These are phyloP conservation scores for Paragorgia papillata DNA, from an alignment of 92 coral and sea anemone species.

Conservation along the genomic window DNA sequence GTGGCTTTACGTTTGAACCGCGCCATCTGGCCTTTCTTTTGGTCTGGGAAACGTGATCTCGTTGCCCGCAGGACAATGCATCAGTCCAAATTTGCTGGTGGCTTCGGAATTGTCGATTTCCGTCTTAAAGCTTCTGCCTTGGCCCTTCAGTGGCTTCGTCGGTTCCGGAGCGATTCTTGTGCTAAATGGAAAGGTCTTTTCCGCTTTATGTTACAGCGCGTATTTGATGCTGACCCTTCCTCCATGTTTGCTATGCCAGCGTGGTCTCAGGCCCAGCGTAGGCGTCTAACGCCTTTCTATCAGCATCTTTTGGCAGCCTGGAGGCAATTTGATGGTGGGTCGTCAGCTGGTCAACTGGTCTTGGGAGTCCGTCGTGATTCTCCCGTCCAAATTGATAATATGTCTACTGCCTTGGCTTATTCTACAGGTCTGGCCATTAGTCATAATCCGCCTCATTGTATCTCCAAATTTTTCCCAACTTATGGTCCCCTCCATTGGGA, in stretches of 20 bases:
- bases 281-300: background rate
- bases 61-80: too few relatives aligned
- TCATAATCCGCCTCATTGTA: constrained; percentile 1
- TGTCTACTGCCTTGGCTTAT: background rate
- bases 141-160: too few relatives aligned
- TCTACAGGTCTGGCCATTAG: background rate
- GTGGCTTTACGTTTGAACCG: background rate
- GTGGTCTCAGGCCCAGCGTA: background rate
- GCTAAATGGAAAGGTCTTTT: constrained; percentile 35
- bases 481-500: constrained; percentile 20
- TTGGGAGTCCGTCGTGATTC: background rate
- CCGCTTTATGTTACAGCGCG: constrained; percentile 3
- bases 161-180: constrained; percentile 12
- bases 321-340: background rate
- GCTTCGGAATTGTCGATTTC: constrained; percentile 37
- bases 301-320: background rate
- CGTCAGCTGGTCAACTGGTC: background rate
- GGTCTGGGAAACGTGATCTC: too few relatives aligned
- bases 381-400: background rate
- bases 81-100: too few relatives aligned
- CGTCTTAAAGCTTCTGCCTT: constrained; percentile 26
- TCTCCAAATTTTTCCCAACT: background rate
- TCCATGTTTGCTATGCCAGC: too few relatives aligned
- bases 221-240: too few relatives aligned
- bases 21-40: background rate